Base-by-base conservation (phyloP, 2,888 invertebrate species). In the Chrysotoxum bicinctum region DNA sequence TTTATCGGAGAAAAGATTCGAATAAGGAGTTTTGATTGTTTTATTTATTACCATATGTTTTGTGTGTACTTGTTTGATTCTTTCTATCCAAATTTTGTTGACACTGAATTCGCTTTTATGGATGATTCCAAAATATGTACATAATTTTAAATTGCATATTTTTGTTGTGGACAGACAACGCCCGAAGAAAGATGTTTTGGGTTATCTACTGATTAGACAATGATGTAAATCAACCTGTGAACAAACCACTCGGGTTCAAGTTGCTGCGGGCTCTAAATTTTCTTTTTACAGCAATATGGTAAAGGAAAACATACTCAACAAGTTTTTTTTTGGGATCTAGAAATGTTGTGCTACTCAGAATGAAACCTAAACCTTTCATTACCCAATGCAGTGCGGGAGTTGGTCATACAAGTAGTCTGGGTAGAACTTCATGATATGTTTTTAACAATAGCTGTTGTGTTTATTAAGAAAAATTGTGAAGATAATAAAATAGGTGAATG, bases 71-170 rank as follows among this genome's bases (percentile, higher is more conserved):
- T 58, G 58, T 58, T 58, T 35, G 58, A 37, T 58, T 58, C 35
- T 14, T 58, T 58, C 35, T 14, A 35, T 58, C 37, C 14, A 37
- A 37, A 37, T 12, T 58, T 37, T 58, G 19, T n/a, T n/a, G n/a
- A n/a, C 19, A 19, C 6, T 19, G 4, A 14, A 19, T 14, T 56
- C 12, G 32, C 12, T 56, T 32, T 56, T 35, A 19, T 6, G 14
- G 56, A 16, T 1, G 8, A 35, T 35, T 58, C 14, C 37, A n/a
- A n/a, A n/a, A n/a, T 35, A 37, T 58, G 21, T 19, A 58, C 58
- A 58, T 8, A 37, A 37, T 37, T 58, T 54, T 58, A 58, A 58
- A 37, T 58, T 21, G 35, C n/a, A 62, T 52, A 75, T 30, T 75
- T 75, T 19, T 23, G 10, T 68, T 16, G 35, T 19, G 35, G 7